Conservation (phyloP, 2,113 vertebrate genomes). For the Sebastes schlegelii region DNA sequence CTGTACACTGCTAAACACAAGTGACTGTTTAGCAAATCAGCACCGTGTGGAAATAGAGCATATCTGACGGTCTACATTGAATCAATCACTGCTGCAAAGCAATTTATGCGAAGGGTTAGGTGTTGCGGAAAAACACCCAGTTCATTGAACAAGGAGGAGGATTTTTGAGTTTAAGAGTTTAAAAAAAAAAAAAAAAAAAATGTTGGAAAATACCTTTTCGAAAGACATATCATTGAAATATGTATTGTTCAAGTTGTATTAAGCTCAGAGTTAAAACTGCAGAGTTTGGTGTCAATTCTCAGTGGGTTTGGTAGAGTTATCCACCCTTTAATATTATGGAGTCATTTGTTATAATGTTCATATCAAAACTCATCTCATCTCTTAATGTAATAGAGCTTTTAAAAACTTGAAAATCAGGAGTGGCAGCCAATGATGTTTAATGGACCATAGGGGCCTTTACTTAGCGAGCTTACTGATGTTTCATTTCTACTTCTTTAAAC, state of each 20-base stretch:
- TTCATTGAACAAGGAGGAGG: background rate
- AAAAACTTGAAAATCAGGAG: background rate
- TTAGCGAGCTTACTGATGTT: background rate
- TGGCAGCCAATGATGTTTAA: background rate
- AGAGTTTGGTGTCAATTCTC: background rate
- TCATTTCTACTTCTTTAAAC: background rate
- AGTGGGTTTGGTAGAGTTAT: background rate
- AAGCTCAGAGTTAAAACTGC: background rate
- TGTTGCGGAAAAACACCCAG: background rate
- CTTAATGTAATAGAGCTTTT: background rate
- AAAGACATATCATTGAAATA: background rate
- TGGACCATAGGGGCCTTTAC: background rate
- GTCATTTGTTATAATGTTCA: background rate
- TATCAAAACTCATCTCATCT: background rate
- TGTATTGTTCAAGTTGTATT: background rate
- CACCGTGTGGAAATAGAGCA: conserved; percentile 36
- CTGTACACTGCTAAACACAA: conserved; percentile 55
- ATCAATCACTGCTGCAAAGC: conserved; percentile 53
- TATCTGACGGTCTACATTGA: conserved; percentile 40
- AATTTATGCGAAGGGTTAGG: conserved; percentile 10
- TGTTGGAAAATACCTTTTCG: background rate
- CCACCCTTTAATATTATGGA: background rate
- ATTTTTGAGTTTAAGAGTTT: background rate
- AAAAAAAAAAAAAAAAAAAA: background rate
- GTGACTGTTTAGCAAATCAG: conserved; percentile 53